These are phyloP conservation scores for Venustaconcha ellipsiformis DNA, from an alignment of 1,140 invertebrate genomes.

Conservation along the genomic window DNA sequence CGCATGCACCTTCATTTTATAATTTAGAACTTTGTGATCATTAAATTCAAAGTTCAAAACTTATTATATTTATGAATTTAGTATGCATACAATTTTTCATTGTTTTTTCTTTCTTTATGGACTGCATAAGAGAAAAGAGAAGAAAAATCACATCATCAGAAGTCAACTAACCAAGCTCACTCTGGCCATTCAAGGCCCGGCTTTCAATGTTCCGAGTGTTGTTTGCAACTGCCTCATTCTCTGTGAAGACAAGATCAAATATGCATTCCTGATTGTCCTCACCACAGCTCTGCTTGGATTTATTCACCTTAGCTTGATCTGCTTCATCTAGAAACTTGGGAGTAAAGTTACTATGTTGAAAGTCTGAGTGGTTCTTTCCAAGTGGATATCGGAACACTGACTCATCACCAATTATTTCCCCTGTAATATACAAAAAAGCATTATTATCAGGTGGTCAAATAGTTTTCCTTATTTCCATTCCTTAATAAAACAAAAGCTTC, in stretches of 20 bases:
- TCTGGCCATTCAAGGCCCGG: too few species aligned
- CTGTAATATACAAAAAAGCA: not conserved
- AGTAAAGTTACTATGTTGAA: not conserved
- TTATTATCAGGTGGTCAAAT: too few species aligned
- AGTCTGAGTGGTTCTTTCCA: not conserved
- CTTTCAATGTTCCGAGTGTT: not conserved
- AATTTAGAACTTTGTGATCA: too few species aligned
- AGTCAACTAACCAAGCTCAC: too few species aligned
- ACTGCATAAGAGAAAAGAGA: too few species aligned
- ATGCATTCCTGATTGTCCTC: conserved; percentile 6
- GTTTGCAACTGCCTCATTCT: conserved; percentile 1
- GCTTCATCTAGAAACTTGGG: conserved; percentile 10
- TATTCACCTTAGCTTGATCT: not conserved
- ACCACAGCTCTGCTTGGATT: conserved; percentile 3
- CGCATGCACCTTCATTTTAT: too few species aligned
- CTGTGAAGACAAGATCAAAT: conserved; percentile 12
- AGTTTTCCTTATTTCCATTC: not conserved
- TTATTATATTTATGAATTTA: too few species aligned
- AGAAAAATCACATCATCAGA: too few species aligned
- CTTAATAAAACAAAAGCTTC: not conserved
- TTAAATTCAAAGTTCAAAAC: too few species aligned
- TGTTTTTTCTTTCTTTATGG: too few species aligned
- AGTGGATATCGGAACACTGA: not conserved
- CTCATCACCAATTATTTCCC: not conserved
- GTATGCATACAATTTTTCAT: too few species aligned